Base-by-base conservation (phyloP, 1,140 invertebrate species). In the Drosophila biarmipes region DNA sequence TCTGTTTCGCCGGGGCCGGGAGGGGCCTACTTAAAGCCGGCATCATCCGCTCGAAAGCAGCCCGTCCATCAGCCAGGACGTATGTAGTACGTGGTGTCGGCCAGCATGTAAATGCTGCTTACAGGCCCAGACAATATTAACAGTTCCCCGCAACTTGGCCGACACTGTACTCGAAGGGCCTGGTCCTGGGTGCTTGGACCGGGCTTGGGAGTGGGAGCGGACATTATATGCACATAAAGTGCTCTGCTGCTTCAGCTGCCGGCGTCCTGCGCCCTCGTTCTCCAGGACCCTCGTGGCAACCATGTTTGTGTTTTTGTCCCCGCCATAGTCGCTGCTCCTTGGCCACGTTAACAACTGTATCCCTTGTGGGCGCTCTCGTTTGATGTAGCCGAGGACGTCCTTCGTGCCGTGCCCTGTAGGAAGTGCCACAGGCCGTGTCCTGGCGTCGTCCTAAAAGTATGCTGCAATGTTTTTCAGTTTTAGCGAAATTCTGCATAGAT, bases 281-380 rank as follows among this genome's bases (percentile, higher is more conserved):
- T 61, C 61, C 52, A 58, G 59, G 64, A 61, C 68, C 71, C 71
- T 79, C 74, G 77, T 45, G 42, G 76, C 45, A 67, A 72, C 76
- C 80, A 79, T 85, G 76, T 79, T 84, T 46, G 63, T 72, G 79
- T 63, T 73, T 57, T 74, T 68, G 57, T 69, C 45, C 43, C 51
- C 55, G 58, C 57, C 68, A 66, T 49, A 56, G 63, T 59, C 54
- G 64, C 80, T 59, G 40, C 72, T 66, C 72, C 58, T 64, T 53
- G 73, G 82, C 62, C 59, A 85, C 76, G 73, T 80, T 67, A 78
- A 86, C 78, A 86, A 86, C 73, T 86, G 78, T 86, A 86, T 86
- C 81, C 81, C 78, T 86, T 81, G 75, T 68, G 73, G 59, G 77
- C 76, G 48, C 45, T 67, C 62, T 64, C 58, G 54, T 53, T 46